A percentile compares a stretch with the other conserved stretches of the same genome.
Evolutionary conservation across 2,888 invertebrate genomes (phyloP).

Genomic region (Linyphia triangularis): DNA sequence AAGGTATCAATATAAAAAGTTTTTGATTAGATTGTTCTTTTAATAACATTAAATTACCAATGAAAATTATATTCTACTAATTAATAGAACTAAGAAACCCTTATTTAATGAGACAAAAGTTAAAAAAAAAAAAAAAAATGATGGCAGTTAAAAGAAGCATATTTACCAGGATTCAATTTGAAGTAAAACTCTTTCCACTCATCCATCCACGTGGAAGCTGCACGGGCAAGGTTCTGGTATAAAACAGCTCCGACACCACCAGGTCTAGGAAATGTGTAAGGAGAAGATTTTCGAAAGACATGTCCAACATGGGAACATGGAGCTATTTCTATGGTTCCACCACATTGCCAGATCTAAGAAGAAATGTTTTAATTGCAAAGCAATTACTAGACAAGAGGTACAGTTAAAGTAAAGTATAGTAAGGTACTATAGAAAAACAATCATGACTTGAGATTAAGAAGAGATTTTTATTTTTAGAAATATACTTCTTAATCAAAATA

Average conservation of each 20-base stretch:
- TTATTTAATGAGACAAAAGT: too few species aligned
- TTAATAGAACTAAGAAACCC: background rate
- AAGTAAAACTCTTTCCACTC: slow-evolving; percentile 96
- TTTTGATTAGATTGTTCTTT: too few species aligned
- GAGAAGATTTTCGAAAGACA: slow-evolving; percentile 93
- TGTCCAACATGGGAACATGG: slow-evolving; percentile 97
- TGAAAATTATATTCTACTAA: too few species aligned
- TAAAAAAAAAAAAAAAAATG: too few species aligned
- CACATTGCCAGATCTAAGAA: slow-evolving; percentile 91
- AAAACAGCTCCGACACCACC: slow-evolving; percentile 94
- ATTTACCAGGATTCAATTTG: slow-evolving; percentile 86
- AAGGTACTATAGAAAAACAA: too few species aligned
- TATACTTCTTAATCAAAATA: too few species aligned
- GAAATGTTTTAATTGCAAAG: background rate
- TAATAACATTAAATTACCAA: too few species aligned
- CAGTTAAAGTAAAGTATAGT: too few species aligned
- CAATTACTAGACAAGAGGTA: too few species aligned
- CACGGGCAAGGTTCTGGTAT: slow-evolving; percentile 93
- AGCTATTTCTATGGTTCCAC: slow-evolving; percentile 92
- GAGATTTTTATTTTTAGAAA: too few species aligned
- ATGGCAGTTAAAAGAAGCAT: background rate
- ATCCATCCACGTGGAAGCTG: slow-evolving; percentile 98
- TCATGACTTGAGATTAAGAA: too few species aligned
- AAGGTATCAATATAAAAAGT: too few species aligned
- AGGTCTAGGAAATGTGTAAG: slow-evolving; percentile 89